Evolutionary conservation across 2,888 invertebrate genomes (phyloP), one percentile per base, ranked within the genome.

Genomic region (Phyllotreta cruciferae): DNA sequence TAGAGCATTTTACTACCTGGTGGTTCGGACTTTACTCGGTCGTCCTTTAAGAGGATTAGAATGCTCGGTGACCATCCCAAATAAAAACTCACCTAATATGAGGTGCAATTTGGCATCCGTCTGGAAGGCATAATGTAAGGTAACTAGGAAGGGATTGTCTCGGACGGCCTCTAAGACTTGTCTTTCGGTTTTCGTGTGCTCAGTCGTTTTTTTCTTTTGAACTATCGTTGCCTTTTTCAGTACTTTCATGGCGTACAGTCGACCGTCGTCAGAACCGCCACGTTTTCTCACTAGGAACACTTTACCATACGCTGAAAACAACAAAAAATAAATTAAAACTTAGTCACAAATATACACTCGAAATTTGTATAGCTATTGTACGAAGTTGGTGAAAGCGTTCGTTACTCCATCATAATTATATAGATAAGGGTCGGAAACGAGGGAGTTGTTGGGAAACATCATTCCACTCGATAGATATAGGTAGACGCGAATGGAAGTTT

Each of bases 241-340:
- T 71, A 98, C 96, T 83, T 98, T 98, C 97, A 98, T 98, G 62
- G 98, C 98, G 83, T 98, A 98, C 66, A 98, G 85, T 72, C 93
- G 91, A 53, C 92, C 92, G 75, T 90, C 87, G 83, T 98, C 98
- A 63, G 86, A 83, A 50, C 92, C 97, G 62, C 90, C 90, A 74
- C 90, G 85, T 83, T 98, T 98, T 70, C 96, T 88, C 70, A 98
- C 98, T 80, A 98, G 87, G 85, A 96, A 98, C 78, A 98, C 93
- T 87, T 97, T 90, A 83, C 94, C 96, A 83, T 96, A 96, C 56
- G 96, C 96, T 96, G 86, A 38, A 86, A 86, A 63, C 7, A 45
- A 52, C n/a, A 39, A 44, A 35, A 9, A 42, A 24, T 1, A 6
- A 42, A 35, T 39, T 38, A 11, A 54, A 11, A 54, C 34, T 14